These are phyloP conservation scores for Erpetoichthys calabaricus DNA, from an alignment of 2,797 vertebrate species.

Conservation along the genomic window DNA sequence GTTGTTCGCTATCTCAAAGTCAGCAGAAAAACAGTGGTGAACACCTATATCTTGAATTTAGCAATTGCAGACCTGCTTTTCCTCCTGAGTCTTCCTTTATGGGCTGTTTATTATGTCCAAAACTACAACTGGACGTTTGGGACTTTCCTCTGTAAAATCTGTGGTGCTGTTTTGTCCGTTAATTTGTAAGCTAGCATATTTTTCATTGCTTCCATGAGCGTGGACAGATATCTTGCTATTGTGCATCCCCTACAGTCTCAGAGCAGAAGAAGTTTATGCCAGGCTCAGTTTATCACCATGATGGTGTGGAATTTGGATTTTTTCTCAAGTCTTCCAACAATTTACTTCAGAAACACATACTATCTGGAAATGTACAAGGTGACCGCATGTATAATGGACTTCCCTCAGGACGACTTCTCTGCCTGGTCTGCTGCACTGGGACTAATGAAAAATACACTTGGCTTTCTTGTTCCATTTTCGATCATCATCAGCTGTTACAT, in stretches of 20 bases:
- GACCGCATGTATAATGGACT: constrained; percentile 58
- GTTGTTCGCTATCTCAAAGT: constrained; percentile 51
- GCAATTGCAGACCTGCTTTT: constrained; percentile 70
- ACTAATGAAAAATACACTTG: constrained; percentile 63
- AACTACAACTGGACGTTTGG: constrained; percentile 76
- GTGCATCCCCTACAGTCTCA: constrained; percentile 69
- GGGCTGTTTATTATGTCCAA: constrained; percentile 67
- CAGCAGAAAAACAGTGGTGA: constrained; percentile 56
- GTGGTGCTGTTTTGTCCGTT: constrained; percentile 54
- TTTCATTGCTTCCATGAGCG: constrained; percentile 78
- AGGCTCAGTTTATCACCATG: constrained; percentile 45
- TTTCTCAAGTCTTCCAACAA: constrained; percentile 51
- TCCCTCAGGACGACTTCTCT: constrained; percentile 31
- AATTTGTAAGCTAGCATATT: constrained; percentile 86
- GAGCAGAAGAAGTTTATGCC: constrained; percentile 44
- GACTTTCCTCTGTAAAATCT: constrained; percentile 66
- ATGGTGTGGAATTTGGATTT: constrained; percentile 65
- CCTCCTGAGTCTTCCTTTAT: constrained; percentile 68
- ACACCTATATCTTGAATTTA: constrained; percentile 75
- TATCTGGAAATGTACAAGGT: constrained; percentile 35
- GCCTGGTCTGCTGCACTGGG: constrained; percentile 52
- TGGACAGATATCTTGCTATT: constrained; percentile 73
- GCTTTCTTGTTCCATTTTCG: constrained; percentile 66
- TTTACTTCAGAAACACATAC: constrained; percentile 52
- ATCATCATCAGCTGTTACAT: constrained; percentile 73